phyloP scores from a whole-genome alignment of 2,797 vertebrate species.

The Pangasius sanitwongsei region DNA sequence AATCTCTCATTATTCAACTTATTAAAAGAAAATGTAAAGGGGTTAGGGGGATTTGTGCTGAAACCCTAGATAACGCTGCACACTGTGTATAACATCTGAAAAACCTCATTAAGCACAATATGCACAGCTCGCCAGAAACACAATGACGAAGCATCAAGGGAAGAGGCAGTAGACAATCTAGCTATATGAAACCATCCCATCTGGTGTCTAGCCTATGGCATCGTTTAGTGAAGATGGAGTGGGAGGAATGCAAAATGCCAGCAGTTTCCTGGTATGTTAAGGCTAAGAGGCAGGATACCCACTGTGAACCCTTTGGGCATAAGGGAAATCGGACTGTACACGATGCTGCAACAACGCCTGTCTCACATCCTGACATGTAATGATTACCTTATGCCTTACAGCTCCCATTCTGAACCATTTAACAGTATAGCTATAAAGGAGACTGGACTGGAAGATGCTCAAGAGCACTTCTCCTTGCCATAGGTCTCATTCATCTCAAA shows the following conservation, averaged over 20 bases:
- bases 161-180: slow-evolving; percentile 36
- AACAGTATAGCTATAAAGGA: slow-evolving; percentile 36
- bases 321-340: slow-evolving; percentile 49
- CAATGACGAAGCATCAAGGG: slow-evolving; percentile 47
- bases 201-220: slow-evolving; percentile 56
- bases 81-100: slow-evolving; percentile 31
- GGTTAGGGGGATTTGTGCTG: background rate
- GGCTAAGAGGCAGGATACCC: slow-evolving; percentile 55
- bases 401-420: slow-evolving; percentile 48
- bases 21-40: slow-evolving; percentile 37
- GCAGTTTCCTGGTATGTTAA: slow-evolving; percentile 56
- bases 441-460: slow-evolving; percentile 11
- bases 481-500: background rate
- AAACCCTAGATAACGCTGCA: slow-evolving; percentile 37
- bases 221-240: slow-evolving; percentile 53
- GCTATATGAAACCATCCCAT: slow-evolving; percentile 52
- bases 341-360: slow-evolving; percentile 52
- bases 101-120: slow-evolving; percentile 40
- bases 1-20: slow-evolving; percentile 45
- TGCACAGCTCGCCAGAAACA: slow-evolving; percentile 44
- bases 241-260: slow-evolving; percentile 58
- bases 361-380: slow-evolving; percentile 65
- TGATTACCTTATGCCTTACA: slow-evolving; percentile 53
- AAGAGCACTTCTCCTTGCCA: background rate
- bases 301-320: slow-evolving; percentile 49